These are phyloP conservation scores for Psittacula derbiana DNA, from an alignment of 2,797 vertebrate genomes.

Conservation along the genomic window DNA sequence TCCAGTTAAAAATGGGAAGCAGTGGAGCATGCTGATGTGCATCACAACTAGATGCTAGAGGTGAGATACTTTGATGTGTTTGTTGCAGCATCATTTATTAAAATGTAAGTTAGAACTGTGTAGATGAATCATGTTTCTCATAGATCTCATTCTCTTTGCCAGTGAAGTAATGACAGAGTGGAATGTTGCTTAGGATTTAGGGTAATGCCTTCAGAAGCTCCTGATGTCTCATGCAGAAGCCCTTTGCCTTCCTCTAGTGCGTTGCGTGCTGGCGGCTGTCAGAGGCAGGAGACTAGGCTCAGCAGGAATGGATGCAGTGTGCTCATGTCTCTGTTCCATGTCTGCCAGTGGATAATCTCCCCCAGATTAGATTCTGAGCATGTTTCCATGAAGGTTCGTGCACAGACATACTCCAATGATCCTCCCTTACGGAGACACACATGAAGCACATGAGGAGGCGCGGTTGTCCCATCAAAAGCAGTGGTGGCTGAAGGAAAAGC, in stretches of 20 bases:
- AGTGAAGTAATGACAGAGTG: not conserved
- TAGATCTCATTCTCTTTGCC: not conserved
- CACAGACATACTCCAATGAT: not conserved
- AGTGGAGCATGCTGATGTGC: not conserved
- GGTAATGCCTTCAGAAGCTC: not conserved
- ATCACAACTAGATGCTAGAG: not conserved
- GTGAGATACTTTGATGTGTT: not conserved
- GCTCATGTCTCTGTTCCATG: not conserved
- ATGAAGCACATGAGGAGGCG: not conserved
- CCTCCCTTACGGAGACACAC: not conserved
- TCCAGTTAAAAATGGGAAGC: not conserved
- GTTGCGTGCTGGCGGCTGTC: not conserved
- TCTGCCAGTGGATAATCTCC: not conserved
- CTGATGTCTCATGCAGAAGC: not conserved
- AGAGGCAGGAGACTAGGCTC: not conserved
- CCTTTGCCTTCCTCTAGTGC: not conserved
- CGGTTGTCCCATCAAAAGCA: fast-evolving
- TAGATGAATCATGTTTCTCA: not conserved
- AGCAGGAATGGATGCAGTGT: fast-evolving
- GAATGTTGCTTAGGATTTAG: not conserved
- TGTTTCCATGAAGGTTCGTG: not conserved
- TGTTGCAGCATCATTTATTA: not conserved
- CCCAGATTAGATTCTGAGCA: not conserved
- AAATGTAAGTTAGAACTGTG: not conserved
- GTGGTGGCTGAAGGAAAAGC: not conserved